phyloP scores from a whole-genome alignment of 2,888 invertebrate species.

The Steromphala cineraria region DNA sequence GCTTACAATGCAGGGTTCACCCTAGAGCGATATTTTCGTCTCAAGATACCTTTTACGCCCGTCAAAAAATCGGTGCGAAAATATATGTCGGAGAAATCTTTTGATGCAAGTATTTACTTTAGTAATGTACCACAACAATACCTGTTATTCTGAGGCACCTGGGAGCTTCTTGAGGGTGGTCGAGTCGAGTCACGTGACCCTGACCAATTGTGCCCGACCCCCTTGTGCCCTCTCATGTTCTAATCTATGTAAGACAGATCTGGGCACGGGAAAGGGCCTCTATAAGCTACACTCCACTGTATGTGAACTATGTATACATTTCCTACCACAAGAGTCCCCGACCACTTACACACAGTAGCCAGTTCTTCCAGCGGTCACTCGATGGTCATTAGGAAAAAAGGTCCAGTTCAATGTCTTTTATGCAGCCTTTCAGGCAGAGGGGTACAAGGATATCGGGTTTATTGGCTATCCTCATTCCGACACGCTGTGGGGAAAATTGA shows the following conservation, averaged over 20 bases:
- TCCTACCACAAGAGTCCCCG: too few relatives aligned
- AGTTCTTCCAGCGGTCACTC: too few relatives aligned
- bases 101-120: not conserved
- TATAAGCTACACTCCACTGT: too few relatives aligned
- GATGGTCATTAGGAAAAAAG: too few relatives aligned
- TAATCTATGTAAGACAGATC: constrained; percentile 17
- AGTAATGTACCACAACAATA: constrained; percentile 11
- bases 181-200: constrained; percentile 12
- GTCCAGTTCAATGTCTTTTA: too few relatives aligned
- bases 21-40: not conserved
- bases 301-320: too few relatives aligned
- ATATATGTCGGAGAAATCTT: constrained; percentile 12
- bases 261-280: not conserved
- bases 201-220: not conserved
- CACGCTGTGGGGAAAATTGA: too few relatives aligned
- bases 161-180: constrained; percentile 2
- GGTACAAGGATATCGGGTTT: too few relatives aligned
- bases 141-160: constrained; percentile 2
- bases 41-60: not conserved
- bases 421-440: too few relatives aligned
- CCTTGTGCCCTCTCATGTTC: not conserved
- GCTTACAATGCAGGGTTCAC: not conserved
- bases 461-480: too few relatives aligned
- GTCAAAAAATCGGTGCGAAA: constrained; percentile 11
- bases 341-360: too few relatives aligned